Evolutionary conservation across 2,797 vertebrate species (phyloP).

Genomic region (Simalia tracyae): DNA sequence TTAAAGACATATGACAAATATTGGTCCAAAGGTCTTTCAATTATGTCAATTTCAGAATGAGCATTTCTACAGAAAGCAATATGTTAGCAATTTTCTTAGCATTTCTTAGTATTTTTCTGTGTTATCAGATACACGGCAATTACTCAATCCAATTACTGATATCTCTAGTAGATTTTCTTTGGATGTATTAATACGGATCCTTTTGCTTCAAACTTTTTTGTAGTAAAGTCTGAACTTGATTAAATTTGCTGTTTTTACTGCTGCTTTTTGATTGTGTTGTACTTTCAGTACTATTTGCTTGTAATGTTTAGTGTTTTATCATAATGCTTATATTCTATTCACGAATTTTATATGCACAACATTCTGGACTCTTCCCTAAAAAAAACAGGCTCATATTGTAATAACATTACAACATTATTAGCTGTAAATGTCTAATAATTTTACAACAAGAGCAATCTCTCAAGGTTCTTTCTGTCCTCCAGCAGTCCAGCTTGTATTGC

Average conservation of each 20-base stretch:
- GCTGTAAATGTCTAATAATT: no score
- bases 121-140: neutral
- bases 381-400: no score
- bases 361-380: no score
- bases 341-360: no score
- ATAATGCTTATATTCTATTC: no score
- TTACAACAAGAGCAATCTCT: no score
- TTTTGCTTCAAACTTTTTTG: neutral
- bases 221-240: neutral
- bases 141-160: neutral
- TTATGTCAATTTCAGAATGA: neutral
- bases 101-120: neutral
- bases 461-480: no score
- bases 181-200: neutral
- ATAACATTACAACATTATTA: no score
- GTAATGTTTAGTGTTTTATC: neutral
- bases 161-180: neutral
- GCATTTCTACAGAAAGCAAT: neutral
- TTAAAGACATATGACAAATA: no score
- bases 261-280: neutral
- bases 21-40: no score
- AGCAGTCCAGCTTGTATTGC: no score
- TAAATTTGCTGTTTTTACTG: neutral
- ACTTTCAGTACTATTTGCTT: neutral
- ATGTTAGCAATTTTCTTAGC: no score